These are phyloP conservation scores for Zosterops hypoxanthus DNA, from an alignment of 2,113 vertebrate species.

Conservation along the genomic window DNA sequence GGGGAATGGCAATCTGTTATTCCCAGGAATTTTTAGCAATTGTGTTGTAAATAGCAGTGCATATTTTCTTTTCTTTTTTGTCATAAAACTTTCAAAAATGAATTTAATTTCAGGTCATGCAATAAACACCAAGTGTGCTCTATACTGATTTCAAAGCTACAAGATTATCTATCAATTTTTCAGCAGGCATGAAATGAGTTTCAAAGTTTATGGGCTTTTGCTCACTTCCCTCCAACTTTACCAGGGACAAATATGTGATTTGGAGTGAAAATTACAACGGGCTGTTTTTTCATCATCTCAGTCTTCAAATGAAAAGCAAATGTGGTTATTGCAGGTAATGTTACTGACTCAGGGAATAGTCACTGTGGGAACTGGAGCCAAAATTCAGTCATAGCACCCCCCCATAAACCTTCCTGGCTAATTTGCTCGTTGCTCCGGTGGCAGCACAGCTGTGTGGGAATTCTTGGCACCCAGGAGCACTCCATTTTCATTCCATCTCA, in stretches of 20 bases:
- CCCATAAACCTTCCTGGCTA: background rate
- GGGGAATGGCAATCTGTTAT: background rate
- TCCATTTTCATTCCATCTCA: slow-evolving; percentile 12
- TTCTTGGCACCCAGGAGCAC: background rate
- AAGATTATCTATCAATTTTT: background rate
- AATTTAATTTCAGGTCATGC: background rate
- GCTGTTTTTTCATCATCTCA: background rate
- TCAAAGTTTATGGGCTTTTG: slow-evolving; percentile 6
- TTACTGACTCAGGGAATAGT: background rate
- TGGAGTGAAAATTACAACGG: background rate
- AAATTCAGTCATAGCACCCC: background rate
- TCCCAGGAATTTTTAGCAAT: background rate
- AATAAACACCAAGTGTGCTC: background rate
- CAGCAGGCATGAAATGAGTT: slow-evolving; percentile 14
- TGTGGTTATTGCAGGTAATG: background rate
- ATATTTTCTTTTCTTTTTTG: background rate
- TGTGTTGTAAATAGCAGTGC: background rate
- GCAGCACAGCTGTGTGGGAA: slow-evolving; percentile 9
- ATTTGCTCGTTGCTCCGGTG: background rate
- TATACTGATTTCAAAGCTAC: background rate
- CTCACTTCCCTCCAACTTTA: background rate
- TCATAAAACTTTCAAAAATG: slow-evolving; percentile 7
- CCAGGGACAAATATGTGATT: background rate
- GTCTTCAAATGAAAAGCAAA: background rate
- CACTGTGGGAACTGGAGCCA: background rate